Conservation (phyloP, 2,797 vertebrate species). For the Natrix natrix region DNA sequence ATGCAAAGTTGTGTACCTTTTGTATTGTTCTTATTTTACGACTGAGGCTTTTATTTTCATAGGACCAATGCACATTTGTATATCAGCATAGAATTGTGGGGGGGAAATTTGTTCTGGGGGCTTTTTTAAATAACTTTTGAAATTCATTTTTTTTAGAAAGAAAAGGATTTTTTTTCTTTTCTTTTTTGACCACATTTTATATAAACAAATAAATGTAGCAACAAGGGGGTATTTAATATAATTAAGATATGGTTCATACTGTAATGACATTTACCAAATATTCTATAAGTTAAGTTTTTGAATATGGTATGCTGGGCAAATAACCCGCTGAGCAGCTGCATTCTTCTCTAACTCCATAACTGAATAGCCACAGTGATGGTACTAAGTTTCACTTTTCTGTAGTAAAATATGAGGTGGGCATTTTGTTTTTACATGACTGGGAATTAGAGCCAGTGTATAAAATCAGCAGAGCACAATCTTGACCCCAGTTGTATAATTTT, state of each 20-base stretch:
- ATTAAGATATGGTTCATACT: constrained; percentile 47
- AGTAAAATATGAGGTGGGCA: neutral
- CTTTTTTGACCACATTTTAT: constrained; percentile 61
- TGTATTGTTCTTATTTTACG: constrained; percentile 73
- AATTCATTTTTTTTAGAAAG: constrained; percentile 61
- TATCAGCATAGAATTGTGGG: constrained; percentile 61
- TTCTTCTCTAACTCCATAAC: neutral
- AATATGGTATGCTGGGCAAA: constrained; percentile 34
- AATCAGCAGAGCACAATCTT: neutral
- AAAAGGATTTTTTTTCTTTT: constrained; percentile 43
- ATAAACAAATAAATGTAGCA: constrained; percentile 58
- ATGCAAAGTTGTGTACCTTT: constrained; percentile 63
- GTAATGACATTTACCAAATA: constrained; percentile 41
- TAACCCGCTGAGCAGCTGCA: neutral
- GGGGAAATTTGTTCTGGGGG: constrained; percentile 30
- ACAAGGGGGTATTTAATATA: constrained; percentile 67
- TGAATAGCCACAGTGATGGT: neutral
- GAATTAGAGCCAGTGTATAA: neutral
- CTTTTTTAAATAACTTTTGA: constrained; percentile 75
- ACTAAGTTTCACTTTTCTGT: neutral
- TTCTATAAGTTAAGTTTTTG: constrained; percentile 41
- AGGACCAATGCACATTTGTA: constrained; percentile 71
- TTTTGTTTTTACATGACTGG: neutral
- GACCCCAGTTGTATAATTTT: neutral
- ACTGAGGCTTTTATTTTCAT: constrained; percentile 75